Percentiles rank a stretch among this genome's conserved stretches.
These are phyloP conservation scores for Microdon myrmicae DNA, from an alignment of 2,888 invertebrate genomes.

Conservation along the genomic window DNA sequence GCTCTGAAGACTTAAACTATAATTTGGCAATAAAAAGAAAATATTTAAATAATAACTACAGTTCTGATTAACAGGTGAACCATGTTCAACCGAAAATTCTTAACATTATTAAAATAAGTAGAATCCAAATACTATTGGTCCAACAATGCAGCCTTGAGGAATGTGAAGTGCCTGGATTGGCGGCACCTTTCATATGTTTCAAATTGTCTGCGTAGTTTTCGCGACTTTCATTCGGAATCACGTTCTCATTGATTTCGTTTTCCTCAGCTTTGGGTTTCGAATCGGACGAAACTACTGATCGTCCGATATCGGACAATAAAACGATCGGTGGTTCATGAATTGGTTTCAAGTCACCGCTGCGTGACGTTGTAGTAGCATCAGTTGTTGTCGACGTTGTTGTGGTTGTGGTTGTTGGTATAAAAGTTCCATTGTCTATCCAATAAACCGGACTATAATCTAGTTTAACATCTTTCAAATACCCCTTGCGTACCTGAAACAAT, in stretches of 20 bases:
- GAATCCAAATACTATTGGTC: conserved; percentile 40
- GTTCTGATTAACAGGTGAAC: too few species aligned
- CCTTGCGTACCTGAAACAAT: conserved; percentile 68
- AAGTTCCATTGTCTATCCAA: conserved; percentile 78
- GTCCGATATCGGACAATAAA: conserved; percentile 59
- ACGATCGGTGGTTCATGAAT: conserved; percentile 66
- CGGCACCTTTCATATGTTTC: conserved; percentile 55
- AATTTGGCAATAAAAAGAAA: conserved; percentile 38
- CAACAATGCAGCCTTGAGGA: conserved; percentile 37
- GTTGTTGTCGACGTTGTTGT: conserved; percentile 73
- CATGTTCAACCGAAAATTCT: conserved; percentile 35
- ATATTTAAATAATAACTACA: conserved; percentile 37
- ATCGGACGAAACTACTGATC: conserved; percentile 31
- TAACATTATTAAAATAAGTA: conserved; percentile 28
- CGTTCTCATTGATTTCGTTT: conserved; percentile 47
- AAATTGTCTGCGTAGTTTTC: conserved; percentile 60
- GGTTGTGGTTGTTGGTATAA: conserved; percentile 80
- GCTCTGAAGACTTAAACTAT: conserved; percentile 19
- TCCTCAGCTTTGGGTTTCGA: conserved; percentile 23
- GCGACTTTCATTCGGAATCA: conserved; percentile 58
- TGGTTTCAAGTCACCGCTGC: conserved; percentile 69
- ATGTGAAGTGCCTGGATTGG: conserved; percentile 27
- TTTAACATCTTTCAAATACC: conserved; percentile 75
- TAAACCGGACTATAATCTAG: conserved; percentile 81
- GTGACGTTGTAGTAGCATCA: conserved; percentile 68